phyloP scores from a whole-genome alignment of 2,113 vertebrate genomes.

The Marmota flaviventris region DNA sequence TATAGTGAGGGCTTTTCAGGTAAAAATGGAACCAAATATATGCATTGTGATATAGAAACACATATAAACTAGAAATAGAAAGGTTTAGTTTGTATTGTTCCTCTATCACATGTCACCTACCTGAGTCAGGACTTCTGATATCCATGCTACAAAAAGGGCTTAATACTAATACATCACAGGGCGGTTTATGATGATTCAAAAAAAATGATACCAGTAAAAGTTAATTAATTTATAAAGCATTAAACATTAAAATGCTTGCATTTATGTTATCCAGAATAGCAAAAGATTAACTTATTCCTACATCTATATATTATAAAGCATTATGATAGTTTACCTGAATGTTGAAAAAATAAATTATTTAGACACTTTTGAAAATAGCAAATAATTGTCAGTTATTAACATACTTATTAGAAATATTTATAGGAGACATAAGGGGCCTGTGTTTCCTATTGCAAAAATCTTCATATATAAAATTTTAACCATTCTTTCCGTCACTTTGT shows the following conservation, averaged over 20 bases:
- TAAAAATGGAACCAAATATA: background rate
- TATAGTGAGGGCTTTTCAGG: background rate
- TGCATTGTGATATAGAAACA: background rate
- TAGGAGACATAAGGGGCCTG: background rate
- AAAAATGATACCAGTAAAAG: background rate
- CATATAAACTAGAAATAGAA: background rate
- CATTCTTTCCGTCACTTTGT: background rate
- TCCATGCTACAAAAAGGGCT: background rate
- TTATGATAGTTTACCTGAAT: background rate
- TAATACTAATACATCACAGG: background rate
- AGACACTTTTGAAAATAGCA: background rate
- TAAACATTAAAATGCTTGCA: background rate
- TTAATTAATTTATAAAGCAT: background rate
- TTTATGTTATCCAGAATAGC: background rate
- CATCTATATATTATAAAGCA: background rate
- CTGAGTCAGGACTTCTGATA: background rate
- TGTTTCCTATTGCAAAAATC: background rate
- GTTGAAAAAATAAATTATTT: background rate
- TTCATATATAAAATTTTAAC: background rate
- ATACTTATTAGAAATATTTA: constrained; percentile 11
- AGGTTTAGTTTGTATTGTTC: background rate
- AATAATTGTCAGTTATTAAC: background rate
- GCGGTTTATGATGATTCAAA: background rate
- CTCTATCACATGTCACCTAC: background rate
- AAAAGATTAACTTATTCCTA: background rate